Evolutionary conservation across 1,140 invertebrate genomes (phyloP), one percentile per base, ranked within the genome.

Genomic region (Mamestra configurata): DNA sequence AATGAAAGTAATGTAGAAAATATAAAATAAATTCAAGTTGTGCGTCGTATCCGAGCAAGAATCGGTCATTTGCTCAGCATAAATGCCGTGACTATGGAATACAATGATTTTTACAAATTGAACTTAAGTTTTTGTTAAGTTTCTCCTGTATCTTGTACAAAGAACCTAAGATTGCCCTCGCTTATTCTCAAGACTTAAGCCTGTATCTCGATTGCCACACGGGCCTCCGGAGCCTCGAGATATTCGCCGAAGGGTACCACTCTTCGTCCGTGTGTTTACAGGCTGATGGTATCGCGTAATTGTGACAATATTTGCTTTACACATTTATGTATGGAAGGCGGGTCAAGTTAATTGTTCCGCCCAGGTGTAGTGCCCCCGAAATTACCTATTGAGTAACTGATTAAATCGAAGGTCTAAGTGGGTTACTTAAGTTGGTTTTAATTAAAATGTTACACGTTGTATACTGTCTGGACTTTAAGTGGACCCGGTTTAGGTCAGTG

Each of bases 291-390:
- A 94, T 94, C 92, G 89, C 77, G 77, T 94, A 94, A 94, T 94
- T 93, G 90, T 91, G 92, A 91, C 92, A 94, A 94, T 94, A 93
- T 94, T 95, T 94, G 92, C 86, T 88, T 87, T 82, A 84, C 82
- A 85, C 88, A 89, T 90, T 89, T 89, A 91, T 84, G 83, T 79
- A 59, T 68, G 70, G 66, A 43, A 90, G 89, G 85, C 57, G 86
- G 88, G 72, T 82, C 83, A 88, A 88, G 88, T 93, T 90, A 90
- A 92, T 75, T 59, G 78, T 64, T 72, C 77, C 27, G 15, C 64
- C 77, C 77, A 72, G 70, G 70, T 79, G 77, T 55, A 79, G 53
- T 73, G 31, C 31, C 27, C 40, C 43, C 31, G 31, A 71, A 79
- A 79, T 79, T 79, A 71, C 64, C 77, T 79, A 79, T 79, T 79